Conservation (phyloP, 2,797 vertebrate species). For the Hippopotamyrus pictus region DNA sequence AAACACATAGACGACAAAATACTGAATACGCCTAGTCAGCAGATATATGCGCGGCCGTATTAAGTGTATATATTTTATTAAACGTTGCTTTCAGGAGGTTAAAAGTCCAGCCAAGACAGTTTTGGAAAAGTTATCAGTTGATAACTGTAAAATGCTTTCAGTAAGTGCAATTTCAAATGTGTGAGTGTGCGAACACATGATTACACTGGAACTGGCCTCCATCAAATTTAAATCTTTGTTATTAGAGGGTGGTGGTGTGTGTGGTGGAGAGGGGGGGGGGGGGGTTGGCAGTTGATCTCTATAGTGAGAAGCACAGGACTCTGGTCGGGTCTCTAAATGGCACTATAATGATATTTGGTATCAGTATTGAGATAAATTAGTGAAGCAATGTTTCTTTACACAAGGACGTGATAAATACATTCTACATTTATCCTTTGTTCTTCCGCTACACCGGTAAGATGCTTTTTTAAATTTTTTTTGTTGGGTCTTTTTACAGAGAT, state of each 20-base stretch:
- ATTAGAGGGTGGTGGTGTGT: background rate
- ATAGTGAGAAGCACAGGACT: background rate
- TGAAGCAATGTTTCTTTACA: background rate
- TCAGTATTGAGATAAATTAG: constrained; percentile 8
- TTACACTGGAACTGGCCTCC: background rate
- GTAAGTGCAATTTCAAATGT: constrained; percentile 3
- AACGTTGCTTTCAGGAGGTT: background rate
- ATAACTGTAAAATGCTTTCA: background rate
- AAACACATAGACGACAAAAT: background rate
- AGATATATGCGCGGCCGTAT: background rate
- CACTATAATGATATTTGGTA: background rate
- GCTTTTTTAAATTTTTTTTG: background rate
- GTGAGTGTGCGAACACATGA: background rate
- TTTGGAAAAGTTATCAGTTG: background rate
- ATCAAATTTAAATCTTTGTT: background rate
- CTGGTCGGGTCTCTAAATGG: background rate
- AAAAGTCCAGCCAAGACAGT: background rate
- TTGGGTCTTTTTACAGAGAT: background rate
- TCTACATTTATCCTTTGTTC: background rate
- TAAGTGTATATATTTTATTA: constrained; percentile 1
- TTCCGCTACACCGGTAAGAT: background rate
- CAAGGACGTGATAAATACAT: background rate
- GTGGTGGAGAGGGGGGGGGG: background rate
- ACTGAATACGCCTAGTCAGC: background rate
- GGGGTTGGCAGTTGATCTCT: background rate